Percentiles rank a stretch among this genome's conserved stretches.
phyloP scores from a whole-genome alignment of 2,797 vertebrate species.

The Trachops cirrhosus region DNA sequence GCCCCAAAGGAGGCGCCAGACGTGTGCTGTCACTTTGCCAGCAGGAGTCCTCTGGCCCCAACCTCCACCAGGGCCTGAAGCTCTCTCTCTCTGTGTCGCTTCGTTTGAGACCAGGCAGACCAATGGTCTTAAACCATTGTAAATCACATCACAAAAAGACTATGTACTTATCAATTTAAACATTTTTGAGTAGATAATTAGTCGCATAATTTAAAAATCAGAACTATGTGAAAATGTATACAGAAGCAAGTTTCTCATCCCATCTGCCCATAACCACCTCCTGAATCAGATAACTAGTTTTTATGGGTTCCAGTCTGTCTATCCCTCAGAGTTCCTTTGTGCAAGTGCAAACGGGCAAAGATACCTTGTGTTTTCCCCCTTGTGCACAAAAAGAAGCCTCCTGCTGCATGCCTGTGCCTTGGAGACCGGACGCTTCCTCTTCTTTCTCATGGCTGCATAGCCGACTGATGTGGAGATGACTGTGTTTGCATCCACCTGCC shows the following conservation, averaged over 20 bases:
- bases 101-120: neutral
- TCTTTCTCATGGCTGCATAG: neutral
- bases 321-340: neutral
- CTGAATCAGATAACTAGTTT: neutral
- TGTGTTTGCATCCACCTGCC: neutral
- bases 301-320: neutral
- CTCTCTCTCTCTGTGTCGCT: neutral
- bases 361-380: neutral
- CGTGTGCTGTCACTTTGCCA: neutral
- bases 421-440: too few species aligned
- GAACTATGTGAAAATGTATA: neutral
- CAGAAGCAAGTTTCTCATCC: neutral
- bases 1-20: neutral
- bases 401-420: neutral
- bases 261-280: neutral
- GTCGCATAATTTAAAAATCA: neutral
- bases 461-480: rapidly evolving
- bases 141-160: neutral
- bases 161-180: neutral
- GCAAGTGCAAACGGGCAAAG: neutral
- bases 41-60: neutral
- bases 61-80: neutral
- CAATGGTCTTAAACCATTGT: neutral
- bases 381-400: neutral
- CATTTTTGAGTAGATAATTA: neutral